Conservation (phyloP, 2,888 invertebrate species). For the Caenorhabditis japonica region DNA sequence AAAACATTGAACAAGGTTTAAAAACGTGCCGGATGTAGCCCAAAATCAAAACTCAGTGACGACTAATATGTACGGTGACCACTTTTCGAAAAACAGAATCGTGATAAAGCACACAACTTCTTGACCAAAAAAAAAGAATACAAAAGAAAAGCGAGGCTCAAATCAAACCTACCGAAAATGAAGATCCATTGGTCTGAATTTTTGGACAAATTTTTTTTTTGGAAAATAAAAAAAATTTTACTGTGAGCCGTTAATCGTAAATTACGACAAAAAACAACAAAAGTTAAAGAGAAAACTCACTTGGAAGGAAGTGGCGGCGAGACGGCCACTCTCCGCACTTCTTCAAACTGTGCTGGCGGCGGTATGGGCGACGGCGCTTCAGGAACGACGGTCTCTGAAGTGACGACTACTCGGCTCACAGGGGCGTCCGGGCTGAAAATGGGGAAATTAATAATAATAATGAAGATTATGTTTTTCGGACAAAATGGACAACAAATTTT, state of each 20-base stretch:
- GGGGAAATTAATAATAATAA: too few species aligned
- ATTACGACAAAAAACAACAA: slow-evolving; percentile 44
- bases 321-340: slow-evolving; percentile 56
- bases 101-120: too few species aligned
- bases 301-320: slow-evolving; percentile 58
- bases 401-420: slow-evolving; percentile 61
- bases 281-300: slow-evolving; percentile 39
- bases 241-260: too few species aligned
- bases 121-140: slow-evolving; percentile 2
- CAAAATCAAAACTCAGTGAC: slow-evolving; percentile 1
- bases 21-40: too few species aligned
- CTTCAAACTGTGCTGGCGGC: slow-evolving; percentile 65
- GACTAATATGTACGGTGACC: neutral
- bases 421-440: slow-evolving; percentile 69
- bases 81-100: slow-evolving; percentile 20
- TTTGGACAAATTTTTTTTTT: neutral
- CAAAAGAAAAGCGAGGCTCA: slow-evolving; percentile 17
- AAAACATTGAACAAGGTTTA: too few species aligned
- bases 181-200: slow-evolving; percentile 44
- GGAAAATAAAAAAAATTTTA: too few species aligned
- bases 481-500: too few species aligned
- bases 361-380: slow-evolving; percentile 62
- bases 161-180: slow-evolving; percentile 39
- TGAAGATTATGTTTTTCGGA: neutral
- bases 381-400: slow-evolving; percentile 57